Conservation (phyloP, 2,113 vertebrate species). For the Clarias magur region DNA sequence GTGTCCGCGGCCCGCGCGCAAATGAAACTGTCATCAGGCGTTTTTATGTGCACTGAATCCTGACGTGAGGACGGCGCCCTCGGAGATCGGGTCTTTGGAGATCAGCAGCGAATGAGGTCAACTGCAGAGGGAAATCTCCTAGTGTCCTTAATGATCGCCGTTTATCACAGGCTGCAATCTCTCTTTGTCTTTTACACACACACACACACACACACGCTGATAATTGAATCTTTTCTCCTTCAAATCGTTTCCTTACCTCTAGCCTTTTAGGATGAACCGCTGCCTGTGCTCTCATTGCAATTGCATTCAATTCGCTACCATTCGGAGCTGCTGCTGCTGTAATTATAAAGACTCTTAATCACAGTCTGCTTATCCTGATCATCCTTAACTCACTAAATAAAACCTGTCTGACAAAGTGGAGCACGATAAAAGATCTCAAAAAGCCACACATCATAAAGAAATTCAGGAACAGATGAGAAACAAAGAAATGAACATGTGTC, state of each 20-base stretch:
- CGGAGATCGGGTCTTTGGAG: slow-evolving; percentile 22
- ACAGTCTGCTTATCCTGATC: too few relatives aligned
- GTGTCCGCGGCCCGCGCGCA: not conserved
- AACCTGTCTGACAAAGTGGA: too few relatives aligned
- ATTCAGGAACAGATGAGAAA: too few relatives aligned
- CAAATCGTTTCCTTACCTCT: not conserved
- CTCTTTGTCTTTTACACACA: not conserved
- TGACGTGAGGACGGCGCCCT: slow-evolving; percentile 1
- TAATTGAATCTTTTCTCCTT: slow-evolving; percentile 29
- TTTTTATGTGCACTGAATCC: slow-evolving; percentile 21
- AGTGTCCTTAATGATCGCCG: slow-evolving; percentile 35
- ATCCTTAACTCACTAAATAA: too few relatives aligned
- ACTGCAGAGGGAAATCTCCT: slow-evolving; percentile 33
- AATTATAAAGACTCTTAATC: too few relatives aligned
- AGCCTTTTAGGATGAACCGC: slow-evolving; percentile 1
- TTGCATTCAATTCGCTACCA: not conserved
- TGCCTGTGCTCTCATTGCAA: not conserved
- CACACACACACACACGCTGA: not conserved
- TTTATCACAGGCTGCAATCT: slow-evolving; percentile 17
- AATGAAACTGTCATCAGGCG: slow-evolving; percentile 31
- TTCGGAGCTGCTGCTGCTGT: too few relatives aligned
- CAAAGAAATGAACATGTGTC: too few relatives aligned
- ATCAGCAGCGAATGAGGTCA: slow-evolving; percentile 31
- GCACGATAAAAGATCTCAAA: too few relatives aligned
- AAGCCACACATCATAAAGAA: too few relatives aligned